These are phyloP conservation scores for Yponomeuta plumbellus DNA, from an alignment of 2,888 invertebrate species.

Conservation along the genomic window DNA sequence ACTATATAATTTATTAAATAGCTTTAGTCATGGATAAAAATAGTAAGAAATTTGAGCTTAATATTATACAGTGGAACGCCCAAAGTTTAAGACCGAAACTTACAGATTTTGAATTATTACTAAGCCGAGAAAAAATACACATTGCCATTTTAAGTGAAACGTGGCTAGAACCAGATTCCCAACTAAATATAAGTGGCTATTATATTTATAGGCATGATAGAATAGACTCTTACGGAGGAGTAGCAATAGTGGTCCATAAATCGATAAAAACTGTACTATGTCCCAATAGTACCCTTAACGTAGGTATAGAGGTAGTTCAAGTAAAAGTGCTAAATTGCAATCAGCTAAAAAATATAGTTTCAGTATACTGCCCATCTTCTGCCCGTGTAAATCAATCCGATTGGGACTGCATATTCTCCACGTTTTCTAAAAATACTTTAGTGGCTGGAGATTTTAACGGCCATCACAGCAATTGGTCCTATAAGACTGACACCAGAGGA, in stretches of 20 bases:
- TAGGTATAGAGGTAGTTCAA: slow-evolving; percentile 20
- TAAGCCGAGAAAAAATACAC: too few species aligned
- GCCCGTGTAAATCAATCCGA: slow-evolving; percentile 16
- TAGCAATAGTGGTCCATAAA: slow-evolving; percentile 22
- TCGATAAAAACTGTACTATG: slow-evolving; percentile 17
- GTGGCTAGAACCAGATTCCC: slow-evolving; percentile 20
- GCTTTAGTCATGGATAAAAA: too few species aligned
- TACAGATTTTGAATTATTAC: slow-evolving; percentile 23
- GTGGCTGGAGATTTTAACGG: slow-evolving; percentile 23
- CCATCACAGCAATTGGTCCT: too few species aligned
- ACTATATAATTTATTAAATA: too few species aligned
- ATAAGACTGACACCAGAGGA: slow-evolving; percentile 22
- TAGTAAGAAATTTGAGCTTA: neutral
- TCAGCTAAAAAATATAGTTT: slow-evolving; percentile 21
- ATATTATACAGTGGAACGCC: slow-evolving; percentile 19
- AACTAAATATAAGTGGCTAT: slow-evolving; percentile 18
- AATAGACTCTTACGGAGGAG: slow-evolving; percentile 21
- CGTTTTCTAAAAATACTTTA: slow-evolving; percentile 17
- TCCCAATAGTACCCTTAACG: slow-evolving; percentile 13
- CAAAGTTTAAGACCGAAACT: slow-evolving; percentile 19
- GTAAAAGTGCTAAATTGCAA: slow-evolving; percentile 21
- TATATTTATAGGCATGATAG: slow-evolving; percentile 21
- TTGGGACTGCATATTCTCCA: slow-evolving; percentile 16
- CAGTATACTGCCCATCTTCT: slow-evolving; percentile 23
- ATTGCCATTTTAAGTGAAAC: slow-evolving; percentile 25